Evolutionary conservation across 30 jellyfish, hydroid and myxozoan genomes (phyloP).

Genomic region (Mastigias papua): DNA sequence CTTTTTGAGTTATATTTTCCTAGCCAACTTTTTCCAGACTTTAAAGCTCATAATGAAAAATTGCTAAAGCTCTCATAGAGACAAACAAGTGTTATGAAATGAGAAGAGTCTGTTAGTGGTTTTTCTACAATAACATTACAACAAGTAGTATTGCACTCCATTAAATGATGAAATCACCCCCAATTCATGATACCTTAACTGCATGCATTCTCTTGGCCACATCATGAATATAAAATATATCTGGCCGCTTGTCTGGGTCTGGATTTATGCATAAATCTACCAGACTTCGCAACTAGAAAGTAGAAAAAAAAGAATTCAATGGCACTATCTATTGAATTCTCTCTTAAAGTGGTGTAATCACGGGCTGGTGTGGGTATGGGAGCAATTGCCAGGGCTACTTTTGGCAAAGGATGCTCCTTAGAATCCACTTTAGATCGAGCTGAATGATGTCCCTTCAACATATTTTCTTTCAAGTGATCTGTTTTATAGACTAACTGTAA

Average conservation of each 20-base stretch:
- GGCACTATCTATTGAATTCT: no score
- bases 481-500: no score
- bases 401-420: no score
- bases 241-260: conserved; percentile 97
- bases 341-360: no score
- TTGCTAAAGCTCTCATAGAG: not conserved
- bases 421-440: no score
- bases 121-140: not conserved
- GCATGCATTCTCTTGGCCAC: conserved; percentile 94
- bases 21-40: no score
- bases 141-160: not conserved
- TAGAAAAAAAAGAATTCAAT: not conserved
- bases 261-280: conserved; percentile 97
- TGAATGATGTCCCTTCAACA: no score
- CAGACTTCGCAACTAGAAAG: conserved; percentile 81
- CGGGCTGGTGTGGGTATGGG: no score
- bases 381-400: no score
- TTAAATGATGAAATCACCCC: not conserved
- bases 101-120: not conserved
- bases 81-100: not conserved
- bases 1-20: no score
- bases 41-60: not conserved
- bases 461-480: no score
- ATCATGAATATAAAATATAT: conserved; percentile 86
- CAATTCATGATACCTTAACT: conserved; percentile 53